Base-by-base conservation (phyloP, 2,888 invertebrate species). In the Ectobius pallidus region DNA sequence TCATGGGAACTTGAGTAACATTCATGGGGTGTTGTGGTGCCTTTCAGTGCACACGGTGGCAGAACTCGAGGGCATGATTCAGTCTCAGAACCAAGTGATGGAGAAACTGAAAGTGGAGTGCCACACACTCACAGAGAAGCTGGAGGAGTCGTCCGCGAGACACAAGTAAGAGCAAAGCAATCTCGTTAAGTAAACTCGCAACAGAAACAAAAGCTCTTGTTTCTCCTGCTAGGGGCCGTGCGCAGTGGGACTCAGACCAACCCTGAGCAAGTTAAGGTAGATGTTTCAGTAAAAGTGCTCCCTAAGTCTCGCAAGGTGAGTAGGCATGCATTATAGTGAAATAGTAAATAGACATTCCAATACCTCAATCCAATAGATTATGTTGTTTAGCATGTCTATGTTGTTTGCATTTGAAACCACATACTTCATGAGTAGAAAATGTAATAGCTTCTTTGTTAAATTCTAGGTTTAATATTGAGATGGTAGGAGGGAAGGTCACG, bases 51-150 rank as follows among this genome's bases (percentile, higher is more conserved):
- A 92, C 87, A 94, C 93, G 83, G 93, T 94, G 86, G 90, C 91
- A 87, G 93, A 92, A 87, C 90, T 95, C 87, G 94, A 94, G 89
- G 89, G 91, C 84, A 91, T 93, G 91, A 90, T 95, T 87, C 91
- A 91, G 86, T 92, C 91, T 86, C 94, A 95, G 90, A 93, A 92
- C 89, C 91, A 91, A 89, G 92, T 94, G 90, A 92, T 94, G 91
- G 93, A 93, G 88, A 94, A 92, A 90, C 90, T 95, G 86, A 93
- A 93, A 83, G 89, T 88, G 83, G 94, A 95, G 88, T 94, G 94
- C 88, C 94, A 92, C 87, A 88, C 88, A 85, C 90, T 95, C 85
- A 94, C 94, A 83, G 89, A 91, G 87, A 94, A 92, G 89, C 90
- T 95, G 88, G 94, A 95, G 88, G 93, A 93, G 85, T 90, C 93